Conservation (phyloP, 2,113 vertebrate genomes). For the Tragelaphus scriptus region DNA sequence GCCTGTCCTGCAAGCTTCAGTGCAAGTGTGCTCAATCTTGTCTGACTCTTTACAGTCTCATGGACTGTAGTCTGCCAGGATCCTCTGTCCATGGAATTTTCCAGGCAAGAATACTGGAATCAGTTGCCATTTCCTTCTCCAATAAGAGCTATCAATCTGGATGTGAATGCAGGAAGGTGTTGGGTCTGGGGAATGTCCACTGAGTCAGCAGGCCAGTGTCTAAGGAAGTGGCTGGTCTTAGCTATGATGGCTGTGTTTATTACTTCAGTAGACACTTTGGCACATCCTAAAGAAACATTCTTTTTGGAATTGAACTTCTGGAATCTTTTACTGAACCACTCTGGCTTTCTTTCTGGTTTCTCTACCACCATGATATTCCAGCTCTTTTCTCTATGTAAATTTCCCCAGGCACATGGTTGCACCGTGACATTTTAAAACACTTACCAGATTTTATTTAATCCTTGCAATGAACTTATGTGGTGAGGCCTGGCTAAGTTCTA, state of each 20-base stretch:
- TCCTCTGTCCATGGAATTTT: background rate
- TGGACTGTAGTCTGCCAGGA: background rate
- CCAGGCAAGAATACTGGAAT: background rate
- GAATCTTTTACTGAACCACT: background rate
- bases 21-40: background rate
- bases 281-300: background rate
- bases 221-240: background rate
- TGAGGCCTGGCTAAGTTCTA: background rate
- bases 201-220: background rate
- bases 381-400: background rate
- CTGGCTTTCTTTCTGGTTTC: background rate
- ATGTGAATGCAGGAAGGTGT: background rate
- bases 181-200: background rate
- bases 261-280: background rate
- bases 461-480: background rate
- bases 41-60: background rate
- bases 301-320: background rate
- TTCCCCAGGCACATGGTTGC: background rate
- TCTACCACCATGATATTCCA: background rate
- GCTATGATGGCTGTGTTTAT: background rate
- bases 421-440: background rate
- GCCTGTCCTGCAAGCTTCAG: background rate
- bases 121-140: background rate
- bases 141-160: no score
- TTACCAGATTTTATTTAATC: background rate